phyloP scores from a whole-genome alignment of 2,888 invertebrate species.

The Ferdinandea cuprea region DNA sequence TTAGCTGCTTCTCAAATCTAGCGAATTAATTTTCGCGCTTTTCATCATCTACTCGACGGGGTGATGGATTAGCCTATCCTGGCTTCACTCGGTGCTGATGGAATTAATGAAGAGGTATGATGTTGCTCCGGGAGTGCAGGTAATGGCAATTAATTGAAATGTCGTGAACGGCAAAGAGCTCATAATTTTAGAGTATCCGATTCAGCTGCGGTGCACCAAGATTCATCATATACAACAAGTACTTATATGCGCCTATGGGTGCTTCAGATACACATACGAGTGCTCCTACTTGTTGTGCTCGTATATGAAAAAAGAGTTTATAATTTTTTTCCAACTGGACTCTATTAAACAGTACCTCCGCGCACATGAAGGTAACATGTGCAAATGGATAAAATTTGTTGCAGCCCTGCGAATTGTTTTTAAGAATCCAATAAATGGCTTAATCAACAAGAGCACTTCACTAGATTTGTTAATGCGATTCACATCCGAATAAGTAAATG shows the following conservation, averaged over 20 bases:
- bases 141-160: slow-evolving; percentile 71
- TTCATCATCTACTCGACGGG: slow-evolving; percentile 58
- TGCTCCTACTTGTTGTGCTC: not conserved
- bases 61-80: slow-evolving; percentile 50
- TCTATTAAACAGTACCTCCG: not conserved
- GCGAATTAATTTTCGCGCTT: slow-evolving; percentile 72
- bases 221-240: not conserved
- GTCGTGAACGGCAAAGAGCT: slow-evolving; percentile 65
- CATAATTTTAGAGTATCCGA: slow-evolving; percentile 29
- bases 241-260: not conserved
- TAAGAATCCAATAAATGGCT: too few species aligned
- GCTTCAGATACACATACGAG: slow-evolving; percentile 25
- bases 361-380: not conserved
- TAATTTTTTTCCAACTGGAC: slow-evolving; percentile 7
- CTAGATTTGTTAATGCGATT: too few species aligned
- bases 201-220: not conserved
- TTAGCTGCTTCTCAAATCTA: slow-evolving; percentile 55
- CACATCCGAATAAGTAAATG: too few species aligned
- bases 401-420: too few species aligned
- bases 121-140: slow-evolving; percentile 61
- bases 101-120: slow-evolving; percentile 73
- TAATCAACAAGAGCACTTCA: too few species aligned
- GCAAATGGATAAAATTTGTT: not conserved
- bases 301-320: slow-evolving; percentile 16
- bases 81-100: slow-evolving; percentile 34